A percentile compares a stretch with the other conserved stretches of the same genome.
phyloP scores from a whole-genome alignment of 2,113 vertebrate genomes.

The Chlorodrepanis virens region DNA sequence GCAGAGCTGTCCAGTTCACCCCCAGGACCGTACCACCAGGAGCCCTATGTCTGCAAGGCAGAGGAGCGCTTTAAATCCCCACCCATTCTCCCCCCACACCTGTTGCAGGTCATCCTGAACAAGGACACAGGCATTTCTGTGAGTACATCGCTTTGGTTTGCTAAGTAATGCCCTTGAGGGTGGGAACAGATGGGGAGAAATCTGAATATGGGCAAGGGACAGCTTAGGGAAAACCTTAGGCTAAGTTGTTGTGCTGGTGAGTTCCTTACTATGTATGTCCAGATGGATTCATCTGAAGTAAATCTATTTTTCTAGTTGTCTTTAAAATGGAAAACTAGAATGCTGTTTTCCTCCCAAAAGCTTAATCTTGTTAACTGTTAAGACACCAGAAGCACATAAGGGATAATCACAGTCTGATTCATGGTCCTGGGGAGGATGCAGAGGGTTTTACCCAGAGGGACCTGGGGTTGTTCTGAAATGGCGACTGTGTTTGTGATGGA shows the following conservation, averaged over 20 bases:
- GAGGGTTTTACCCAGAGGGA: background rate
- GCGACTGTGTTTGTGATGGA: background rate
- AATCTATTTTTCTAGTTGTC: background rate
- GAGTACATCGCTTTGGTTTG: conserved; percentile 61
- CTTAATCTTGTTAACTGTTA: background rate
- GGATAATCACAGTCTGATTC: background rate
- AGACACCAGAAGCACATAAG: background rate
- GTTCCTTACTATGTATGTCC: background rate
- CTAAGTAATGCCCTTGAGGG: background rate
- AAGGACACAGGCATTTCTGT: conserved; percentile 96
- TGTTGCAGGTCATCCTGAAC: conserved; percentile 97
- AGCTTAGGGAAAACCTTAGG: background rate
- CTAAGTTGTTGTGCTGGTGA: background rate
- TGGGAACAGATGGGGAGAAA: background rate
- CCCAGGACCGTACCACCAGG: conserved; percentile 93
- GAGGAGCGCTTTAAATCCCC: conserved; percentile 90
- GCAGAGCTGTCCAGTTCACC: conserved; percentile 95
- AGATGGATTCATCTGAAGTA: background rate
- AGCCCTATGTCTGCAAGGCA: conserved; percentile 82
- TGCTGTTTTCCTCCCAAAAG: background rate
- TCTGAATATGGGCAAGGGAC: background rate
- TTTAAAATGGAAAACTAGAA: background rate
- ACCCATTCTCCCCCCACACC: conserved; percentile 92
- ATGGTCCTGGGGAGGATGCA: background rate
- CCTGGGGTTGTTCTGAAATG: background rate